Evolutionary conservation across 2,113 vertebrate species (phyloP), one percentile per base, ranked within the genome.

Genomic region (Paradoxurus hermaphroditus): DNA sequence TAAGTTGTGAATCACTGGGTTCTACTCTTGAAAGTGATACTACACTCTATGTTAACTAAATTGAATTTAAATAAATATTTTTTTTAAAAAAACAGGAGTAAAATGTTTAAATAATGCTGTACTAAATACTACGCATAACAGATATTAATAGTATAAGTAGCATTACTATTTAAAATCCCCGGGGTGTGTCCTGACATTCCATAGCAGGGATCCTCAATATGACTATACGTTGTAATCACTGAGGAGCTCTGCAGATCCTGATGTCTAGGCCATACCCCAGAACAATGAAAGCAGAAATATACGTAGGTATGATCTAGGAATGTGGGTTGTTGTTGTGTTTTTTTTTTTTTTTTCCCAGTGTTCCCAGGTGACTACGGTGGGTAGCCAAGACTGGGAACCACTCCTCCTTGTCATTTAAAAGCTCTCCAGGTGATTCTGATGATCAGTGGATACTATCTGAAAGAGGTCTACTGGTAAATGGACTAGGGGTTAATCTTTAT

Each of bases 401-500:
- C 49, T 56, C 41, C n/a, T 86, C 53, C 75, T 51, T 72, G 2
- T 44, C 31, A 79, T 89, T 94, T 90, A 83, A 94, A 79, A 92
- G 21, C 44, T 89, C 31, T 84, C 51, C 14, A 27, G 34, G 63
- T 46, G 21, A 34, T 78, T 73, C 56, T n/a, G 44, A 83, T 75
- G n/a, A 84, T 86, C 93, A 84, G 10, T 15, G 4, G 68, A 25
- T 75, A 59, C 39, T 77, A 65, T 34, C 73, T 67, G 75, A 90
- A 53, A 93, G 59, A 88, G 72, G 2, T 86, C 67, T 41, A 23
- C 27, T 75, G 51, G 51, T 65, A 59, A 95, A 87, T 90, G 59
- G 67, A 79, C 70, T 62, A 79, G 72, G 21, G 83, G 79, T 96
- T 96, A 93, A 95, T 97, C 79, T 86, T 89, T 62, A 96, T 62